Evolutionary conservation across 1,140 invertebrate species (phyloP).

Genomic region (Nasonia giraulti): DNA sequence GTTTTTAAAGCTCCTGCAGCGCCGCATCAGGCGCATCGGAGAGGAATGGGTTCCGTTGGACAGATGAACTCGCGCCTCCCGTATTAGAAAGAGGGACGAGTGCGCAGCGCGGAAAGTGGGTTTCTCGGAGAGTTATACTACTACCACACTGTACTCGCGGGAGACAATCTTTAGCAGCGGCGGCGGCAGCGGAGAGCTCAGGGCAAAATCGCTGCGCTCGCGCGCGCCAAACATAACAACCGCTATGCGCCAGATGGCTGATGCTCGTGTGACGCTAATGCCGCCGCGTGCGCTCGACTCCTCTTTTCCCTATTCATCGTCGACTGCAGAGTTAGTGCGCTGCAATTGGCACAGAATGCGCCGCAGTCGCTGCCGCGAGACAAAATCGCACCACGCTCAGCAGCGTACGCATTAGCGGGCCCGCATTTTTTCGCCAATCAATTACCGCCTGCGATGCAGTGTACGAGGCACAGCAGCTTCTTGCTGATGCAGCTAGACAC

Average conservation of each 20-base stretch:
- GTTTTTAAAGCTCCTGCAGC: not conserved
- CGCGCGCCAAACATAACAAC: not conserved
- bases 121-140: conserved; percentile 27
- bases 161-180: not conserved
- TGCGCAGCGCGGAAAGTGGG: conserved; percentile 11
- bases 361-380: not conserved
- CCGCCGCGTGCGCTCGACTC: not conserved
- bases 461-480: not conserved
- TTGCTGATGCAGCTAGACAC: not conserved
- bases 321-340: no score
- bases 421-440: conserved; percentile 11
- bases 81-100: not conserved
- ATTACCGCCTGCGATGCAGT: not conserved
- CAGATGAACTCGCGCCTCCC: conserved; percentile 4
- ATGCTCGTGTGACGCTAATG: conserved; percentile 11
- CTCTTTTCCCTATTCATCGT: conserved; percentile 21
- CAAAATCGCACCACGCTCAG: not conserved
- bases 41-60: not conserved
- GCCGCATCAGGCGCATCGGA: not conserved
- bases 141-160: not conserved
- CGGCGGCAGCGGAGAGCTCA: not conserved
- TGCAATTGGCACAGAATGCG: conserved; percentile 23
- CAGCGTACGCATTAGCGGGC: not conserved
- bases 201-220: conserved; percentile 5
- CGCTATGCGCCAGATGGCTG: conserved; percentile 25